Evolutionary conservation across 2,888 invertebrate species (phyloP), one percentile per base, ranked within the genome.

Genomic region (Clunio marinus): DNA sequence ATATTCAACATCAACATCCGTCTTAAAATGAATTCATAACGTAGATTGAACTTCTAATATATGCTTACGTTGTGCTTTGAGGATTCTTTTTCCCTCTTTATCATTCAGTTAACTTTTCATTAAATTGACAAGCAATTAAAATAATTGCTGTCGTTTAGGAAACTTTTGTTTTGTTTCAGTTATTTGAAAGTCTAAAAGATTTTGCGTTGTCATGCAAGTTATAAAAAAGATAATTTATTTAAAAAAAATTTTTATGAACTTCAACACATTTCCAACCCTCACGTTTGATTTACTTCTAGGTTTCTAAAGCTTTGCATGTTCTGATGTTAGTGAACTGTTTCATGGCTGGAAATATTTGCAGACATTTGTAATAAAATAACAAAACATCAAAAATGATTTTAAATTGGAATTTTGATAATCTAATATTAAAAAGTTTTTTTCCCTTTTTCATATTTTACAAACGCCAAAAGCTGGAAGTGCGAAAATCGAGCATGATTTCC

Each of bases 51-150:
- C 57, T 57, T 57, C 25, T 25, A 25, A 25, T 57, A 25, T n/a
- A n/a, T 2, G 57, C 13, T 25, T 13, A 57, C 13, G 13, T 57
- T 27, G 15, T 15, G 25, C 57, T 57, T 27, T 2, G 20, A 25
- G 57, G 57, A 57, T 22, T 57, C 10, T 13, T 8, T 57, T 57
- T 57, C 22, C 57, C 10, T 51, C 35, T 32, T 13, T 13, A 7
- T 45, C 45, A 15, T 45, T 45, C 45, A 51, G 4, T 7, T 32
- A 17, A 51, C 20, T 25, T 27, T 57, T 13, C 37, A 32, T 60
- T 20, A 60, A 60, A 60, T 60, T 60, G 60, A 60, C 60, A 60
- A 60, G 32, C 60, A 60, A 60, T 60, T 60, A 60, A 60, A 59
- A 60, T 25, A 13, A 60, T 35, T 60, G n/a, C n/a, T 35, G 35